Evolutionary conservation across 2,113 vertebrate species (phyloP), one percentile per base, ranked within the genome.

Genomic region (Motacilla alba): DNA sequence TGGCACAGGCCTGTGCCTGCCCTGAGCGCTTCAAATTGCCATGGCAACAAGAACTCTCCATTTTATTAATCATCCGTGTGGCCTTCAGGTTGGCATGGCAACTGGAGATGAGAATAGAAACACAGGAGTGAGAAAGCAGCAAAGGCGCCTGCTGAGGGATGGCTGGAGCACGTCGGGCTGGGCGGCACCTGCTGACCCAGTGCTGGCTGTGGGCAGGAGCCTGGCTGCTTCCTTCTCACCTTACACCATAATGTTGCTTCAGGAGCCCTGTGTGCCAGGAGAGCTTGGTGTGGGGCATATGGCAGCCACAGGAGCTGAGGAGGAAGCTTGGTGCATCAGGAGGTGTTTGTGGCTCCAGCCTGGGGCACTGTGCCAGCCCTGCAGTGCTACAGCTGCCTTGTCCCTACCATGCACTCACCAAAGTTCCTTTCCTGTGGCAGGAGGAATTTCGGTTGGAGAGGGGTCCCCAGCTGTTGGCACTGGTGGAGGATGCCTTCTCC

Each of bases 401-500:
- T 78, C 41, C 43, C 39, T 41, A 31, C 63, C 19, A 0, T 20
- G 58, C 21, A 6, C 56, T 97, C 76, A 96, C 79, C 37, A 33
- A 56, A 52, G 53, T 91, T 92, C 47, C 33, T 86, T 90, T 77
- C 78, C 62, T 73, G 18, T 81, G 92, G 39, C 96, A 99, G 99
- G 99, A 99, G 87, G 98, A 98, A 76, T 99, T 99, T 68, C 98
- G 99, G 68, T 94, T 97, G 82, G 98, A 98, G 83, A 98, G 97
- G 41, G 99, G 99, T 15, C 97, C 98, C 19, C 98, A 97, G 89
- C 94, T 99, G 87, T 90, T 99, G 97, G 98, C 98, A 24, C 97
- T 99, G 93, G 97, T 99, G 80, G 98, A 99, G 83, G 98, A 97
- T 13, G 98, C 98, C 31, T 99, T 99, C 92, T 98, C 99, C 37